These are phyloP conservation scores for Odontocerum albicorne DNA, from an alignment of 2,888 invertebrate genomes.

Conservation along the genomic window DNA sequence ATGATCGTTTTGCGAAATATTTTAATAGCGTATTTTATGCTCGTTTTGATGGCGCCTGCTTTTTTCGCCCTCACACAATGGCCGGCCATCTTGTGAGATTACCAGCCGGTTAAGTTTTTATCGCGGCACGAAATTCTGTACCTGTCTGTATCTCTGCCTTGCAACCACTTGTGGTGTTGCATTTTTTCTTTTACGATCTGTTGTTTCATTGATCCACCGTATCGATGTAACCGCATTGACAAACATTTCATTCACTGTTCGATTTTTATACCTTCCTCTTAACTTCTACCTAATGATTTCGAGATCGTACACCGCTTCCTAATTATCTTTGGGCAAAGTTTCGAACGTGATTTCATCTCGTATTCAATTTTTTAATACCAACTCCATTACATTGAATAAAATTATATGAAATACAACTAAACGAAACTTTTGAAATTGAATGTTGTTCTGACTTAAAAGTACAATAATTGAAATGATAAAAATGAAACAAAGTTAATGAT, in stretches of 20 bases:
- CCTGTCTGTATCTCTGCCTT: constrained; percentile 2
- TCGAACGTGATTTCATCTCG: too few relatives aligned
- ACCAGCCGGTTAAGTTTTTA: constrained; percentile 7
- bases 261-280: constrained; percentile 1
- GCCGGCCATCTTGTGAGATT: constrained; percentile 15
- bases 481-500: too few relatives aligned
- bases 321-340: too few relatives aligned
- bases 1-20: constrained; percentile 27
- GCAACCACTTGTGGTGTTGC: constrained; percentile 2
- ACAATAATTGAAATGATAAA: too few relatives aligned
- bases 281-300: too few relatives aligned
- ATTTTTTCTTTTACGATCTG: constrained; percentile 21
- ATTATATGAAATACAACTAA: not conserved
- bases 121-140: constrained; percentile 3
- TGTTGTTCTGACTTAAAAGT: too few relatives aligned
- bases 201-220: constrained; percentile 29
- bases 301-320: too few relatives aligned
- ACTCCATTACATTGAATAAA: not conserved
- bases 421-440: not conserved
- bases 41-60: constrained; percentile 28
- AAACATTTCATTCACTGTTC: constrained; percentile 30
- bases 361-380: too few relatives aligned
- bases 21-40: constrained; percentile 23
- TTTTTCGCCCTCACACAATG: constrained; percentile 24
- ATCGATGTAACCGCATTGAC: constrained; percentile 25